A percentile compares a stretch with the other conserved stretches of the same genome.
These are phyloP conservation scores for Columba guinea DNA, from an alignment of 2,797 vertebrate genomes.

Conservation along the genomic window DNA sequence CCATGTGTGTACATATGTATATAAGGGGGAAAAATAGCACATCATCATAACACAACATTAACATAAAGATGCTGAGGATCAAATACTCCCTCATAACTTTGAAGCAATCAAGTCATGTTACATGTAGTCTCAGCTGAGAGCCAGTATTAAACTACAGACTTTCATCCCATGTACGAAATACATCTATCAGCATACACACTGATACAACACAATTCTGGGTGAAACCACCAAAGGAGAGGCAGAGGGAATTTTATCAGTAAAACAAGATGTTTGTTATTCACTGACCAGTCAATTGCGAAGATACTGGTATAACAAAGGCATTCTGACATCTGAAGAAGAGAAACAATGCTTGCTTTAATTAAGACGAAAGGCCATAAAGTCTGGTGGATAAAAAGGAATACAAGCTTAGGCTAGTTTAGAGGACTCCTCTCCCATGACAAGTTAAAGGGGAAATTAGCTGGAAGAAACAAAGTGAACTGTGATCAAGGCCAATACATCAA, in stretches of 20 bases:
- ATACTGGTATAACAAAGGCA: too few relatives aligned
- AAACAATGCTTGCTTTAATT: too few relatives aligned
- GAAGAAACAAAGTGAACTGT: too few relatives aligned
- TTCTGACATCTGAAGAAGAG: too few relatives aligned
- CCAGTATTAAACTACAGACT: background rate
- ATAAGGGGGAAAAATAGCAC: background rate
- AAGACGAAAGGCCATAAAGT: too few relatives aligned
- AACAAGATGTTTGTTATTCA: background rate
- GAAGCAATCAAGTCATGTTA: background rate
- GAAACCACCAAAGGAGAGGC: background rate
- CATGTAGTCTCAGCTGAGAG: background rate
- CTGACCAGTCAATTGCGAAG: background rate
- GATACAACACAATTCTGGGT: background rate
- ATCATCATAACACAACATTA: background rate
- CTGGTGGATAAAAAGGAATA: too few relatives aligned
- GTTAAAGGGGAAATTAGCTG: too few relatives aligned
- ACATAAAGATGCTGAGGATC: background rate
- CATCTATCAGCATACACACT: background rate
- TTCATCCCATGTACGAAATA: background rate
- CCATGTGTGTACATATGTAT: too few relatives aligned
- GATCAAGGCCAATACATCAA: too few relatives aligned
- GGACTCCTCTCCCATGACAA: too few relatives aligned
- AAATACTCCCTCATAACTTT: background rate
- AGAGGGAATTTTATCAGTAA: background rate
- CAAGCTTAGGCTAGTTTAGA: too few relatives aligned